Evolutionary conservation across 2,888 invertebrate species (phyloP), one percentile per base, ranked within the genome.

Genomic region (Caenorhabditis virilis): DNA sequence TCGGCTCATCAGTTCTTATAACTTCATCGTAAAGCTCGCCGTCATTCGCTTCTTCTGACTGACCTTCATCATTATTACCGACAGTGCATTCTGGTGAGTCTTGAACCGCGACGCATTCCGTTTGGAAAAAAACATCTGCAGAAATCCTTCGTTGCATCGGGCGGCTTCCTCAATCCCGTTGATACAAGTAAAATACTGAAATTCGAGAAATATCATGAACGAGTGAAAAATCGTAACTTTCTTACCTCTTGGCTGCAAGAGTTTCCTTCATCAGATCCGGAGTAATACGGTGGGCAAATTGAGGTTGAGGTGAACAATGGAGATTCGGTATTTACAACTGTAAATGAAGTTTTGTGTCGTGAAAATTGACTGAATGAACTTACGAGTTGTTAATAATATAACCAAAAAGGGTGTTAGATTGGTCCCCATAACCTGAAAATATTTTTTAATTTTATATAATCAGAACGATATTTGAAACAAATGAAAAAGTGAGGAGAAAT

Each of bases 351-450:
- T n/a, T n/a, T n/a, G n/a, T n/a, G n/a, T n/a, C n/a, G n/a, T n/a
- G n/a, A n/a, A n/a, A n/a, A n/a, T n/a, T n/a, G n/a, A n/a, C n/a
- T n/a, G n/a, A n/a, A n/a, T 36, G 6, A 53, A 54, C 63, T 63
- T 33, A 63, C 63, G 41, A 47, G 54, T 22, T 20, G 58, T 58
- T 63, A 63, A 54, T 58, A 58, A 25, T 20, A 58, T 18, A 27
- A 50, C 20, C 35, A 46, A 27, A 27, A 58, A 5, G 38, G 48
- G 33, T 43, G 63, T 58, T 58, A 58, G 54, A 26, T 36, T 35
- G 36, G 48, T 57, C 54, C 63, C 58, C 63, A 63, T 63, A 49
- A 48, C 62, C 62, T 62, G 57, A 48, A 57, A 62, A n/a, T n/a
- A n/a, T n/a, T n/a, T n/a, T n/a, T n/a, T n/a, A n/a, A n/a, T n/a